Evolutionary conservation across 1,140 invertebrate genomes (phyloP).

Genomic region (Pectinophora gossypiella): DNA sequence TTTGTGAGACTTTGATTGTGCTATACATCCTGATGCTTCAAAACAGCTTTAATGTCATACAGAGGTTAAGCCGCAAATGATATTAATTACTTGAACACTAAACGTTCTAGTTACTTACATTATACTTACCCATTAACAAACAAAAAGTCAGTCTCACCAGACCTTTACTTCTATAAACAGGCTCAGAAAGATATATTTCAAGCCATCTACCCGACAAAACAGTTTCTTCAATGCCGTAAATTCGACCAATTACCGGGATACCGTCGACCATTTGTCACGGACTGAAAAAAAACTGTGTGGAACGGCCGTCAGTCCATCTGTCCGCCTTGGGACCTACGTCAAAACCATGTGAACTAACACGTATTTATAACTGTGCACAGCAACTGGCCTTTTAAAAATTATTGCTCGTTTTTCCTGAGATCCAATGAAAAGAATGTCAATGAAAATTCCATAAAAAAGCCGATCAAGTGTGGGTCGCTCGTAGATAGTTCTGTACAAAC

Average conservation of each 20-base stretch:
- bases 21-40: too few species aligned
- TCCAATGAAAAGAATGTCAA: background rate
- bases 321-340: constrained; percentile 38
- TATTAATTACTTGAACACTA: too few species aligned
- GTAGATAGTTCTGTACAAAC: too few species aligned
- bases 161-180: too few species aligned
- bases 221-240: constrained; percentile 35
- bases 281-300: constrained; percentile 35
- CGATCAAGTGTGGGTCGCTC: too few species aligned
- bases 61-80: too few species aligned
- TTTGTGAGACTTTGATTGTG: too few species aligned
- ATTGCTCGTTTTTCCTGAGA: background rate
- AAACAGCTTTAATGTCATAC: too few species aligned
- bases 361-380: constrained; percentile 29
- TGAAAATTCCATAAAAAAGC: background rate
- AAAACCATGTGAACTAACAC: constrained; percentile 44
- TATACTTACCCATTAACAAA: too few species aligned
- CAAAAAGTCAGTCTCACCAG: too few species aligned
- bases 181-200: background rate
- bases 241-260: constrained; percentile 43
- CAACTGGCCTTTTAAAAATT: background rate
- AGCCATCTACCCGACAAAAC: background rate
- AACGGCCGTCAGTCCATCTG: constrained; percentile 43
- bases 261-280: constrained; percentile 45
- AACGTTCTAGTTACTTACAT: too few species aligned